Evolutionary conservation across 2,888 invertebrate genomes (phyloP).

Genomic region (Drosophila crucigera): DNA sequence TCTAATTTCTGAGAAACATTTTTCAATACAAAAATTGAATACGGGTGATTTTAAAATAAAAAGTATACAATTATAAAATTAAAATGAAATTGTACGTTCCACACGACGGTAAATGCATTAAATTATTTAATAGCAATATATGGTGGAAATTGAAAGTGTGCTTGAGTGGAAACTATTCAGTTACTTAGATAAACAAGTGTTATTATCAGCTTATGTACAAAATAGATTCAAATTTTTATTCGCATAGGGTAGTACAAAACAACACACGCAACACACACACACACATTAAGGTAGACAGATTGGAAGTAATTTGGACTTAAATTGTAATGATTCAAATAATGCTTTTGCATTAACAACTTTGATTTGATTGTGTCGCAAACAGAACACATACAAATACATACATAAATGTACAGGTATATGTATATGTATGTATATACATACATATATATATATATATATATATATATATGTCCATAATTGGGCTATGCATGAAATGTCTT

Average conservation of each 20-base stretch:
- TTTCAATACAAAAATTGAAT: not conserved
- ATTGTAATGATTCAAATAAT: slow-evolving; percentile 38
- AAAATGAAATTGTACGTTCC: not conserved
- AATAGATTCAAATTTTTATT: slow-evolving; percentile 36
- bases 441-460: not conserved
- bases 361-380: slow-evolving; percentile 35
- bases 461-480: not conserved
- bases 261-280: slow-evolving; percentile 23
- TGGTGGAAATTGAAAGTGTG: not conserved
- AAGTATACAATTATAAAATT: not conserved
- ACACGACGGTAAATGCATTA: not conserved
- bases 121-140: not conserved
- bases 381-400: not conserved
- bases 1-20: not conserved
- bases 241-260: slow-evolving; percentile 45
- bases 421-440: not conserved
- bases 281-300: slow-evolving; percentile 47
- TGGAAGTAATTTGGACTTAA: slow-evolving; percentile 38
- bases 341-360: slow-evolving; percentile 28
- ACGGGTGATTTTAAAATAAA: not conserved
- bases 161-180: not conserved
- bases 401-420: not conserved
- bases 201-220: slow-evolving; percentile 13
- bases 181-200: slow-evolving; percentile 1
- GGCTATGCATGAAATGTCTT: slow-evolving; percentile 86